Evolutionary conservation across 1,140 invertebrate genomes (phyloP), one percentile per base, ranked within the genome.

Genomic region (Micrasema longulum): DNA sequence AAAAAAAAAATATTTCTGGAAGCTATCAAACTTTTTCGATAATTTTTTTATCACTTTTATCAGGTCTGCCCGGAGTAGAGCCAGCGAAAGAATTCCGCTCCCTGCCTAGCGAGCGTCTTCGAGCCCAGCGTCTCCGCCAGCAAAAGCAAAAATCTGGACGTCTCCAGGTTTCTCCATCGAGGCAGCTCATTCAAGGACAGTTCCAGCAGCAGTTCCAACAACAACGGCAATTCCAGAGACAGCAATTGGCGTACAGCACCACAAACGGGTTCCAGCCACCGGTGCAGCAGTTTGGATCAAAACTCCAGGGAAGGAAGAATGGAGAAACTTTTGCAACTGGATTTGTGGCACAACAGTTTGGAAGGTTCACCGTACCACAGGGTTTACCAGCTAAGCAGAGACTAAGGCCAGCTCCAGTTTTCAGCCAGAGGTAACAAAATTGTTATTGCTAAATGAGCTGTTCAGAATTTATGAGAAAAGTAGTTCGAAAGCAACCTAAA

Each of bases 1-100:
- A 31, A n/a, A n/a, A n/a, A n/a, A n/a, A n/a, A n/a, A n/a, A n/a
- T n/a, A n/a, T n/a, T n/a, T n/a, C n/a, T n/a, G n/a, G n/a, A n/a
- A n/a, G n/a, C n/a, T n/a, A n/a, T n/a, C n/a, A n/a, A n/a, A n/a
- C n/a, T n/a, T n/a, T n/a, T n/a, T n/a, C n/a, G n/a, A n/a, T n/a
- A n/a, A n/a, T n/a, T n/a, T n/a, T n/a, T 31, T 31, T 4, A 7
- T 31, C 26, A 31, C 7, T 4, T 31, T 31, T 31, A 7, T 0
- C 16, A 75, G 74, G 74, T 23, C 67, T 76, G 36, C 74, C 74
- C 11, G 67, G 62, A 18, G 0, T 65, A 43, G 71, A 73, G 47
- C 55, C 74, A 5, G 67, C 74, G n/a, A 43, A 65, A 47, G 67
- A 76, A 41, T 76, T 76, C 71, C 68, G 74, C 55, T 16, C 52